Evolutionary conservation across 2,797 vertebrate genomes (phyloP).

Genomic region (Acanthis flammea): DNA sequence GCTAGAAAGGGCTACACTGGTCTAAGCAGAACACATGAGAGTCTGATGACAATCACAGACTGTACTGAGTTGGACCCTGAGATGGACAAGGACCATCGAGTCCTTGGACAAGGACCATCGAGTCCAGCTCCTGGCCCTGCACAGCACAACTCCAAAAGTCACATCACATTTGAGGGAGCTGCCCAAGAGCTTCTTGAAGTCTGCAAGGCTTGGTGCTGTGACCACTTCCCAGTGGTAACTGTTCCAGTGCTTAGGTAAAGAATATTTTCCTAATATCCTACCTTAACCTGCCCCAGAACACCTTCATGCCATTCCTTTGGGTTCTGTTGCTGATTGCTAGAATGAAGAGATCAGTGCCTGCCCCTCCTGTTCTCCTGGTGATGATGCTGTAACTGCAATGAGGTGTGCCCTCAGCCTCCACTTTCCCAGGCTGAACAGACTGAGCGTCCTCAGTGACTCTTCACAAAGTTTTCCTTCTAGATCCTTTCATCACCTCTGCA

Average conservation of each 20-base stretch:
- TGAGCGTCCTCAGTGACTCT: neutral
- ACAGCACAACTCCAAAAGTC: neutral
- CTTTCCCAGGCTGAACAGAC: neutral
- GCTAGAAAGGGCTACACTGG: neutral
- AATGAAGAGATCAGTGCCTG: neutral
- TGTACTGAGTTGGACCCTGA: neutral
- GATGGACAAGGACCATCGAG: neutral
- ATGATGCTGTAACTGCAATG: neutral
- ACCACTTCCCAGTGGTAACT: neutral
- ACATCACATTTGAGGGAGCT: neutral
- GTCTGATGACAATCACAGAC: neutral
- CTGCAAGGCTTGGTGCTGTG: neutral
- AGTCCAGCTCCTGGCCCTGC: neutral
- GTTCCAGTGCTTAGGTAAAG: neutral
- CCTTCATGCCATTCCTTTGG: neutral
- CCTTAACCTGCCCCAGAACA: neutral
- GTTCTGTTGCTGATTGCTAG: neutral
- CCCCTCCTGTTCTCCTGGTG: accelerated
- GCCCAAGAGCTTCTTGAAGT: neutral
- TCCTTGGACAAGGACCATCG: neutral
- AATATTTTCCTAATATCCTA: neutral
- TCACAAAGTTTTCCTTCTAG: neutral
- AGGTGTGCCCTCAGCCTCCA: neutral
- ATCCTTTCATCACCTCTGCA: neutral
- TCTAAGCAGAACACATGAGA: neutral